A percentile compares a stretch with the other conserved stretches of the same genome.
phyloP scores from a whole-genome alignment of 2,797 vertebrate species.

The Leptodactylus fallax region DNA sequence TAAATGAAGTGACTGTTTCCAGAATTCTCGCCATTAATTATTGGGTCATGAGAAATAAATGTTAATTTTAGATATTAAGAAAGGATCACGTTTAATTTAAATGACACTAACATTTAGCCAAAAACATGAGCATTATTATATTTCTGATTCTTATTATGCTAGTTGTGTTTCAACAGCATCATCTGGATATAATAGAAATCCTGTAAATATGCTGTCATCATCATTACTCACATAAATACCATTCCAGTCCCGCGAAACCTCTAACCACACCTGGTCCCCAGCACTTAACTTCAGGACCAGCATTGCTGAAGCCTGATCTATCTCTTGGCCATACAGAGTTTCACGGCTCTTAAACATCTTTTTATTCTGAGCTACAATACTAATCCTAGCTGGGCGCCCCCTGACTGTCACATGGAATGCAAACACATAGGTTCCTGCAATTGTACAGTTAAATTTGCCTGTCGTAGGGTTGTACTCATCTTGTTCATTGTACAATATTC shows the following conservation, averaged over 20 bases:
- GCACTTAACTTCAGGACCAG: conserved; percentile 82
- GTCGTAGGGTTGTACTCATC: conserved; percentile 84
- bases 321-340: conserved; percentile 91
- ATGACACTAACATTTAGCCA: not conserved
- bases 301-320: conserved; percentile 92
- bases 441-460: conserved; percentile 88
- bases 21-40: not conserved
- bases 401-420: conserved; percentile 93
- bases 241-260: conserved; percentile 93
- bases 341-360: conserved; percentile 87
- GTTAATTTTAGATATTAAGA: not conserved
- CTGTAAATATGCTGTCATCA: conserved; percentile 94
- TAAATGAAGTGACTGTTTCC: not conserved
- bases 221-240: conserved; percentile 91
- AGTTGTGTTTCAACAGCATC: conserved; percentile 65
- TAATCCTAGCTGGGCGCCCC: conserved; percentile 86
- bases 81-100: conserved; percentile 1
- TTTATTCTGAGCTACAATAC: conserved; percentile 85
- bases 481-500: conserved; percentile 89
- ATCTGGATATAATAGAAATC: conserved; percentile 89
- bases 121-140: conserved; percentile 23
- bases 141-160: conserved; percentile 44
- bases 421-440: conserved; percentile 90
- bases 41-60: conserved; percentile 12
- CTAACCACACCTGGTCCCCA: conserved; percentile 95